Conservation (phyloP, 1,140 invertebrate species). For the Chionoecetes opilio region DNA sequence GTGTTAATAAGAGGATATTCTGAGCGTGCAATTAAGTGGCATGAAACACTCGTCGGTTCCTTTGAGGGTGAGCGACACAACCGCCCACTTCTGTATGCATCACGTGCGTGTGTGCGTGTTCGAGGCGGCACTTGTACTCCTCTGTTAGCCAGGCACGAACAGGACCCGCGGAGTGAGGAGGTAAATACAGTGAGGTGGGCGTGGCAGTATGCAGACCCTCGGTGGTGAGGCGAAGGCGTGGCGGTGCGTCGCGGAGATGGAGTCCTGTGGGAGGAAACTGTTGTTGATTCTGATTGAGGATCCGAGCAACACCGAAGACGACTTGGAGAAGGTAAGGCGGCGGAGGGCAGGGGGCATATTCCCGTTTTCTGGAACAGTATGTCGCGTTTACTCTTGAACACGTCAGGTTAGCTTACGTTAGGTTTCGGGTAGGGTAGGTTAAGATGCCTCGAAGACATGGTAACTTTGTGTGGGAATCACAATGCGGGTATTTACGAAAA, state of each 20-base stretch:
- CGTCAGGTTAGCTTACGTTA: too few relatives aligned
- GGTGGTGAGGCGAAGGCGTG: background rate
- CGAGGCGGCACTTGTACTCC: background rate
- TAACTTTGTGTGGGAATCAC: too few relatives aligned
- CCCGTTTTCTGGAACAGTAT: too few relatives aligned
- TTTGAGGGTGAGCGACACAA: background rate
- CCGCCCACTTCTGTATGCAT: background rate
- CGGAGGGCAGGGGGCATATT: background rate
- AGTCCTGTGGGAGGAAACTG: background rate
- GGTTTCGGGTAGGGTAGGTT: too few relatives aligned
- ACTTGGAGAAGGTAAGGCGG: background rate
- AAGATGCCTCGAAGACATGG: too few relatives aligned
- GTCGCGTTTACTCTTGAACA: too few relatives aligned
- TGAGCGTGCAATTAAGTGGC: too few relatives aligned
- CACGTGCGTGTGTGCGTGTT: constrained; percentile 14
- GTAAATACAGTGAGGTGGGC: background rate
- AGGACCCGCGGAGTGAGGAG: background rate
- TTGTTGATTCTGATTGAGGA: background rate
- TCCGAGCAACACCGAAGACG: background rate
- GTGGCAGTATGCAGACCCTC: background rate
- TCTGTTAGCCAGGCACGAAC: background rate
- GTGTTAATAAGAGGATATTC: too few relatives aligned
- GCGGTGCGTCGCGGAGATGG: background rate
- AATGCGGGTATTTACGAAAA: too few relatives aligned
- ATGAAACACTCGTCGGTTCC: background rate